Conservation (phyloP, 1,140 invertebrate genomes). For the Ceratina australensis region DNA sequence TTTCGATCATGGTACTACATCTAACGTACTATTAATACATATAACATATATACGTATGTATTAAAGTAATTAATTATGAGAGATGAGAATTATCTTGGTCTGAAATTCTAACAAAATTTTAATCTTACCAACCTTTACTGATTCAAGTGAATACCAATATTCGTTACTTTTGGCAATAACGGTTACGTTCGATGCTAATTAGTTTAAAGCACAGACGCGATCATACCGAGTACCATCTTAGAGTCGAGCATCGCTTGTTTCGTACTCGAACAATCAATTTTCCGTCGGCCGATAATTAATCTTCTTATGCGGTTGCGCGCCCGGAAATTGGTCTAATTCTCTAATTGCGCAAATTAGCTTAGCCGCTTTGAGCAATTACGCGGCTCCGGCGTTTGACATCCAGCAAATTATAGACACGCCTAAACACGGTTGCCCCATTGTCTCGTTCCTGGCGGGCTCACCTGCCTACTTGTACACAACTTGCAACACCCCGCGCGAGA, state of each 20-base stretch:
- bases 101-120: too few species aligned
- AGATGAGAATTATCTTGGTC: too few species aligned
- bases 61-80: too few species aligned
- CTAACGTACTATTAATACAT: too few species aligned
- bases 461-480: background rate
- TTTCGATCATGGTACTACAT: too few species aligned
- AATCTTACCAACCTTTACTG: too few species aligned
- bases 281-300: conserved; percentile 29
- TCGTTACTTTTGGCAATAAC: too few species aligned
- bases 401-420: conserved; percentile 28
- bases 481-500: background rate
- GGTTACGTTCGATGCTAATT: too few species aligned
- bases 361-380: conserved; percentile 38
- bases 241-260: background rate
- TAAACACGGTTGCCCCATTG: conserved; percentile 12
- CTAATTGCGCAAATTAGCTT: conserved; percentile 33
- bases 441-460: background rate
- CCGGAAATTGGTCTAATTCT: conserved; percentile 25
- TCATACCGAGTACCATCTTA: too few species aligned
- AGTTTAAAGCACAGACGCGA: too few species aligned
- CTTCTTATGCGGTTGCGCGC: conserved; percentile 2
- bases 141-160: too few species aligned
- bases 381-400: conserved; percentile 15
- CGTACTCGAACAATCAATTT: conserved; percentile 1
- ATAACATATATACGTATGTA: too few species aligned